Evolutionary conservation across 2,113 vertebrate genomes (phyloP).

Genomic region (Athene noctua): DNA sequence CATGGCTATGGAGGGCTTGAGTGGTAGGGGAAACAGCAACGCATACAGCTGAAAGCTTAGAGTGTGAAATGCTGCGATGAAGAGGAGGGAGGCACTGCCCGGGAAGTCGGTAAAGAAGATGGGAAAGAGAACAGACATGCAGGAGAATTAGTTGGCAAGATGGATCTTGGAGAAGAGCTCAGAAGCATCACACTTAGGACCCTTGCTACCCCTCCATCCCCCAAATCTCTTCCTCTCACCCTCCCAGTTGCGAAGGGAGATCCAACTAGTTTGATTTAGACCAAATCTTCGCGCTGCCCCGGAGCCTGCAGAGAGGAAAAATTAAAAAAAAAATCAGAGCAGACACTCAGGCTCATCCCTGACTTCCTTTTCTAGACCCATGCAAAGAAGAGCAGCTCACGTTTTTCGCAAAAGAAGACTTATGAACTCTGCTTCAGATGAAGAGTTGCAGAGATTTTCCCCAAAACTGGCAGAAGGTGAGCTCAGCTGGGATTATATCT

Average conservation of each 20-base stretch:
- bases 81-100: neutral
- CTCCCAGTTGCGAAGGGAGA: conserved; percentile 34
- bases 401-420: neutral
- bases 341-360: neutral
- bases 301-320: conserved; percentile 77
- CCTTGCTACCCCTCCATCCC: neutral
- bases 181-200: conserved; percentile 24
- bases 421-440: neutral
- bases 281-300: conserved; percentile 97
- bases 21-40: neutral
- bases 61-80: neutral
- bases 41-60: neutral
- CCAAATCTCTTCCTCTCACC: conserved; percentile 39
- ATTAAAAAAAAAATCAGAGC: neutral
- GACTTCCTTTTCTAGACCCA: neutral
- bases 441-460: neutral
- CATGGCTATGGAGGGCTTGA: neutral
- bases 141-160: neutral
- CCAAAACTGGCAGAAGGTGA: neutral
- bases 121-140: conserved; percentile 15
- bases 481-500: neutral
- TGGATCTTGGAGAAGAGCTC: neutral
- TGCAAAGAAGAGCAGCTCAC: neutral
- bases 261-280: conserved; percentile 91
- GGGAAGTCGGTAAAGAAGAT: neutral